Conservation (phyloP, 2,888 invertebrate species). For the Gryllus longicercus region DNA sequence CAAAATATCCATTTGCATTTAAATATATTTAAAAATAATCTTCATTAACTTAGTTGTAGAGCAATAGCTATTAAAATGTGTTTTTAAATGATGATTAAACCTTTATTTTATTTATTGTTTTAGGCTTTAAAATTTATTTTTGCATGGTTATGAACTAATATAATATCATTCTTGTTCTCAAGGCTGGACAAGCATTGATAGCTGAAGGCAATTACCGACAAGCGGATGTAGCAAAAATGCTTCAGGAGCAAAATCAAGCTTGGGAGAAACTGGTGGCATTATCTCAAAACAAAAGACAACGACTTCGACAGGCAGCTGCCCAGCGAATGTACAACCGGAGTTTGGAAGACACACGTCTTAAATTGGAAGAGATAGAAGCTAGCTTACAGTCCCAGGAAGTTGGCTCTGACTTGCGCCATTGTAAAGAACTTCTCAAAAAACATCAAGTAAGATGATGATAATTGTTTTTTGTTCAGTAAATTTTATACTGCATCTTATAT, state of each 20-base stretch:
- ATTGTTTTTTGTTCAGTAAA: background rate
- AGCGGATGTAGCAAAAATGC: conserved; percentile 62
- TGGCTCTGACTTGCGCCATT: conserved; percentile 85
- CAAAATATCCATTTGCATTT: too few species aligned
- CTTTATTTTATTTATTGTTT: background rate
- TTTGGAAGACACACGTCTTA: conserved; percentile 84
- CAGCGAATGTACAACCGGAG: conserved; percentile 73
- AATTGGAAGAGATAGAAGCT: conserved; percentile 79
- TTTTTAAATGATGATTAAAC: too few species aligned
- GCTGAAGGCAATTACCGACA: conserved; percentile 68
- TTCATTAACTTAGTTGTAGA: too few species aligned
- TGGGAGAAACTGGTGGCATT: conserved; percentile 73
- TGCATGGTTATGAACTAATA: background rate
- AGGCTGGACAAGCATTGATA: conserved; percentile 67
- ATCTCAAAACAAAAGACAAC: conserved; percentile 66
- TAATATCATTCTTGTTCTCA: conserved; percentile 33
- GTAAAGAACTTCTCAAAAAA: conserved; percentile 84
- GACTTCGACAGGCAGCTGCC: conserved; percentile 81
- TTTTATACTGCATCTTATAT: too few species aligned
- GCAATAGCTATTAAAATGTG: too few species aligned
- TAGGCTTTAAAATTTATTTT: background rate
- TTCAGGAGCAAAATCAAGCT: conserved; percentile 67
- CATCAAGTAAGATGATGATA: conserved; percentile 62
- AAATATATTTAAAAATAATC: too few species aligned
- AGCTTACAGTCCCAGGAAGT: conserved; percentile 76